A percentile compares a stretch with the other conserved stretches of the same genome.
Evolutionary conservation across 1,140 invertebrate genomes (phyloP).

Genomic region (Drosophila ohnishii): DNA sequence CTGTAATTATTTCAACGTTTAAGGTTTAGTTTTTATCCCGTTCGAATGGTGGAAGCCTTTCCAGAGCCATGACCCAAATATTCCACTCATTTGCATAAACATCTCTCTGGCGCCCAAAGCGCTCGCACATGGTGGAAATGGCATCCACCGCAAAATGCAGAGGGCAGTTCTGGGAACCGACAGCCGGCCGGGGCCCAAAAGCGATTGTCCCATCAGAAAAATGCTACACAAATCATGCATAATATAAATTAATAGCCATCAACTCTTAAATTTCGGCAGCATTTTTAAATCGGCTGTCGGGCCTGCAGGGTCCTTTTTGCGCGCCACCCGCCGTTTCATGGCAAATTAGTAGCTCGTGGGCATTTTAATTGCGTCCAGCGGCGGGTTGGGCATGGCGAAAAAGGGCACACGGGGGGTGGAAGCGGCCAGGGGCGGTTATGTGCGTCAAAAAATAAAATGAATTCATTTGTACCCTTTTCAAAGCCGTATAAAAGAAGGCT

Average conservation of each 20-base stretch:
- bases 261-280: conserved; percentile 63
- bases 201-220: conserved; percentile 42
- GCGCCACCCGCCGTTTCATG: conserved; percentile 61
- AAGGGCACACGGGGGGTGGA: not conserved
- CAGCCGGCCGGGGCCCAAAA: conserved; percentile 23
- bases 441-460: conserved; percentile 80
- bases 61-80: conserved; percentile 25
- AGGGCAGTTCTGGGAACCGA: conserved; percentile 33
- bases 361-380: conserved; percentile 75
- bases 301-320: not conserved
- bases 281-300: conserved; percentile 44
- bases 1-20: conserved; percentile 31
- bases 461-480: conserved; percentile 81
- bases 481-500: conserved; percentile 69
- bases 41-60: not conserved
- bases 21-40: conserved; percentile 20
- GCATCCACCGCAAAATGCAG: conserved; percentile 27
- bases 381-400: conserved; percentile 1
- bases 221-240: conserved; percentile 69
- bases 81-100: conserved; percentile 42
- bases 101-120: conserved; percentile 10
- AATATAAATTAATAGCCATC: conserved; percentile 81
- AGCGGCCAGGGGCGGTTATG: conserved; percentile 43
- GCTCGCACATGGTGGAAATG: conserved; percentile 8
- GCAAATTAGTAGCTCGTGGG: conserved; percentile 80